phyloP scores from a whole-genome alignment of 2,113 vertebrate genomes.

The Brevimyrus niger region DNA sequence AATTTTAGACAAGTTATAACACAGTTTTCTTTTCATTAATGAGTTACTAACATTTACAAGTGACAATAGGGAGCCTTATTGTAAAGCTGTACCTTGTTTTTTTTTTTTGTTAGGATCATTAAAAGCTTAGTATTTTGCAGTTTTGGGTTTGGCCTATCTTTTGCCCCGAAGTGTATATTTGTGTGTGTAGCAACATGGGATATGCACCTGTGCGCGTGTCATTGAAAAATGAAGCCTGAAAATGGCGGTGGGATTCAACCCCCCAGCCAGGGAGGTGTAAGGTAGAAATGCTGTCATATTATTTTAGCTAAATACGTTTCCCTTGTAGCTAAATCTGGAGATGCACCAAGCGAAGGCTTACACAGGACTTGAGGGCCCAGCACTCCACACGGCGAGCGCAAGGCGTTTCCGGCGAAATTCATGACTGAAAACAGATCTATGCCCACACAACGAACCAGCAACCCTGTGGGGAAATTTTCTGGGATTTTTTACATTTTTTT shows the following conservation, averaged over 20 bases:
- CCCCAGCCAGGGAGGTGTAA: background rate
- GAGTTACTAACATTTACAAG: too few relatives aligned
- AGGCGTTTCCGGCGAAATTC: background rate
- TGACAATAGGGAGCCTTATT: too few relatives aligned
- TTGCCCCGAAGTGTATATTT: background rate
- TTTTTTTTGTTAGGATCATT: background rate
- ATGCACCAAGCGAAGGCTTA: background rate
- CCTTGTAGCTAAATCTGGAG: background rate
- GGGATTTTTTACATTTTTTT: conserved; percentile 1
- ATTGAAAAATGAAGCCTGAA: background rate
- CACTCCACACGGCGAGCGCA: background rate
- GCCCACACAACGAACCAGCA: background rate
- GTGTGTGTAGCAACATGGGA: background rate
- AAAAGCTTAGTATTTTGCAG: background rate
- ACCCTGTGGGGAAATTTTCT: background rate
- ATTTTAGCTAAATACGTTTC: background rate
- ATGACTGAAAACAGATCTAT: background rate
- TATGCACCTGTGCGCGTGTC: background rate
- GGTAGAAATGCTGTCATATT: background rate
- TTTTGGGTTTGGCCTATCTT: background rate
- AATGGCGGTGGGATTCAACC: background rate
- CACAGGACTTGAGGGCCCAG: background rate
- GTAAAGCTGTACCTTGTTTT: background rate
- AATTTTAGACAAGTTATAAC: too few relatives aligned
- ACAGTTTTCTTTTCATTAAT: too few relatives aligned